Conservation (phyloP, 1,140 invertebrate genomes). For the Drosophila varians region DNA sequence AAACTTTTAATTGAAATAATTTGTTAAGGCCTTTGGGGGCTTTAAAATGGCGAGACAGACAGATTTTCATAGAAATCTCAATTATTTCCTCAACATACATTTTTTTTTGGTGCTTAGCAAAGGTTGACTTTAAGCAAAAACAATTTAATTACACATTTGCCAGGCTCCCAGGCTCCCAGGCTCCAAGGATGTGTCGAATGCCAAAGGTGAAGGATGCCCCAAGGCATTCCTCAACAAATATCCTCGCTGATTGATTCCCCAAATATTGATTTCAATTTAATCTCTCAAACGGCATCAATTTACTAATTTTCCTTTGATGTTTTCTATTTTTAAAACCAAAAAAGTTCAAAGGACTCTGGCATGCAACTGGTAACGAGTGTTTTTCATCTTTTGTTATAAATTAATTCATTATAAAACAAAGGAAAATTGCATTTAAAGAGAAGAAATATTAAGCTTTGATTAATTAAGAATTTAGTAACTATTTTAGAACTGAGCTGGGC, state of each 20-base stretch:
- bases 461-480: no score
- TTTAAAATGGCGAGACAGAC: constrained; percentile 12
- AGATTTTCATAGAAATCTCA: background rate
- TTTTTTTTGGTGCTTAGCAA: background rate
- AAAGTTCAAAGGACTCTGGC: no score
- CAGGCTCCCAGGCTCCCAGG: no score
- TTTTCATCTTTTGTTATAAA: no score
- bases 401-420: no score
- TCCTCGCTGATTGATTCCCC: constrained; percentile 12
- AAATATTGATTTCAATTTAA: constrained; percentile 5
- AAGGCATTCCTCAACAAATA: background rate
- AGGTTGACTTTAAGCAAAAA: constrained; percentile 8
- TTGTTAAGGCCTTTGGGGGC: constrained; percentile 54
- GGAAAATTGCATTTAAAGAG: no score
- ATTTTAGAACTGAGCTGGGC: no score
- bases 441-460: no score
- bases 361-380: no score
- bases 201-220: background rate
- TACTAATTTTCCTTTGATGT: background rate
- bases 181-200: background rate
- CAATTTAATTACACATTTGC: constrained; percentile 32
- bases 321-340: background rate
- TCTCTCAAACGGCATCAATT: background rate
- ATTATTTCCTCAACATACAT: background rate
- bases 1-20: constrained; percentile 82